phyloP scores from a whole-genome alignment of 2,888 invertebrate species.

The Conus canariensis region DNA sequence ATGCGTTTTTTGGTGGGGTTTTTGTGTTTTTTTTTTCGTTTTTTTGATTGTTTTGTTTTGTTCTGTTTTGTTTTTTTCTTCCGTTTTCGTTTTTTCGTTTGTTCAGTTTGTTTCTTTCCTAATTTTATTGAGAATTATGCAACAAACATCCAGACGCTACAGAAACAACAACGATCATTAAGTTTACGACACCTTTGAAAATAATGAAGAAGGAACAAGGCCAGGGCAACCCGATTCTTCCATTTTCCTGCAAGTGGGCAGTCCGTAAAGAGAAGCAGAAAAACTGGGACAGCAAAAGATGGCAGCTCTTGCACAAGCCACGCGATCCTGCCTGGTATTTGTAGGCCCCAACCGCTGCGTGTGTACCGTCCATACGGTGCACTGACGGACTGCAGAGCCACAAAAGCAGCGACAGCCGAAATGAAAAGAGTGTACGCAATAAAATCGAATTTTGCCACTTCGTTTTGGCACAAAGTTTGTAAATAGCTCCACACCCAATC shows the following conservation, averaged over 20 bases:
- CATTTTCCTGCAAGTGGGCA: conserved; percentile 53
- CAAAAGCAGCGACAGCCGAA: conserved; percentile 50
- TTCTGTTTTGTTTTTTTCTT: too few relatives aligned
- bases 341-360: conserved; percentile 63
- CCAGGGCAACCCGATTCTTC: conserved; percentile 75
- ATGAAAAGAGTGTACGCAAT: conserved; percentile 56
- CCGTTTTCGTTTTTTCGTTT: not conserved
- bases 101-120: too few relatives aligned
- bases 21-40: too few relatives aligned
- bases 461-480: conserved; percentile 42
- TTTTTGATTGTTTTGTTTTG: too few relatives aligned
- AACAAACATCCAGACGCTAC: not conserved
- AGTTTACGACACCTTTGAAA: conserved; percentile 77
- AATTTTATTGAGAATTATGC: not conserved
- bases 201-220: conserved; percentile 79
- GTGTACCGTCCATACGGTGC: conserved; percentile 76
- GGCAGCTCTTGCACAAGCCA: conserved; percentile 79
- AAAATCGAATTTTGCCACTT: conserved; percentile 53
- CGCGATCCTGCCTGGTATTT: conserved; percentile 68
- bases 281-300: conserved; percentile 73
- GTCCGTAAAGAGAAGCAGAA: conserved; percentile 61
- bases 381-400: conserved; percentile 54
- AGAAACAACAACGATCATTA: not conserved
- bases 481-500: not conserved
- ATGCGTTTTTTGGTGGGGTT: too few relatives aligned